Evolutionary conservation across 2,888 invertebrate species (phyloP), one percentile per base, ranked within the genome.

Genomic region (Notodonta ziczac): DNA sequence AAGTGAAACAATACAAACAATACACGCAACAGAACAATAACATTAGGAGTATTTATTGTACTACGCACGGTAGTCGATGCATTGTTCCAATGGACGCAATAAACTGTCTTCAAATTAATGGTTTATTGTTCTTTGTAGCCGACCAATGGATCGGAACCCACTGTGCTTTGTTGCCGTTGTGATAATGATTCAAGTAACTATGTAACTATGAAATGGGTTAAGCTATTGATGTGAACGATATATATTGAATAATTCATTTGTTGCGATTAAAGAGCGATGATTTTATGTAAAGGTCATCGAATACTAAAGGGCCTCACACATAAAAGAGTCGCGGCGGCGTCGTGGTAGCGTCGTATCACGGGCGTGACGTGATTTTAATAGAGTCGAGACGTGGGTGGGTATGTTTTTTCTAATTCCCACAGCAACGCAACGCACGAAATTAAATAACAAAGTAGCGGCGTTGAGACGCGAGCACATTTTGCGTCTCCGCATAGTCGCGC

Each of bases 111-210:
- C 76, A 78, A 83, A 85, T 84, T 85, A 87, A 86, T 87, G 81
- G 84, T 83, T 84, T 85, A 89, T 89, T 86, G 86, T 87, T 87
- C 87, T 87, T 89, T 87, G 86, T 86, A 65, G 80, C 66, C 73
- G 80, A 66, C 76, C 85, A 87, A 87, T 89, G 87, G 85, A 76
- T 80, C 81, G 87, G 85, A 88, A 89, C 88, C 69, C 69, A 76
- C 69, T 70, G 71, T 66, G 80, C 80, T 83, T 84, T 82, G 83
- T 83, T 74, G 75, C 72, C 66, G 78, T 77, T 80, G 80, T 75
- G 74, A 78, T 83, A 80, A 76, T 78, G 69, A 74, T 73, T 61
- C 67, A 72, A 74, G 74, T 77, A 71, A 76, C 75, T 76, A 69
- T 70, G 64, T 56, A 59, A 59, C 65, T 62, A 55, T 70, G 68